Base-by-base conservation (phyloP, 2,113 vertebrate species). In the Oostethus manadensis region DNA sequence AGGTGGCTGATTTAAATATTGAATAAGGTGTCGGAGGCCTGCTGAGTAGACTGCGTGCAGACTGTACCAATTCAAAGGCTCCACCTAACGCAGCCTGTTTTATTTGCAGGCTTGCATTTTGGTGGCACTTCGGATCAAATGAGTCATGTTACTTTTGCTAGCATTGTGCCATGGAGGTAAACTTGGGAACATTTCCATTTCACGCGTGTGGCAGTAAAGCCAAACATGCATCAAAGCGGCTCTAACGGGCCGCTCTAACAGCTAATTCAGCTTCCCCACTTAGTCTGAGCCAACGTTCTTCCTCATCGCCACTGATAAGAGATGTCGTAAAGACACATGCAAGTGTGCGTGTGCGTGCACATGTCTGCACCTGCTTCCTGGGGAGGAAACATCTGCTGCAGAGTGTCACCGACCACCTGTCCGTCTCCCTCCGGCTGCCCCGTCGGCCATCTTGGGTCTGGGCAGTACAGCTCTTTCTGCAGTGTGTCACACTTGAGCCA, bases 381-480 rank as follows among this genome's bases (percentile, higher is more conserved):
- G 66, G 51, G 60, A 82, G 79, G 80, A 83, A 80, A 78, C 82
- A 86, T 79, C 84, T 84, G 84, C 77, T 70, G 62, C 62, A 51
- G 71, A 42, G 74, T 70, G 76, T 84, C 84, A 82, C 71, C 58
- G 66, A 74, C 76, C 84, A 86, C 73, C 82, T 85, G 79, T 82
- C 56, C 4, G 51, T 46, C 62, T 68, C 29, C 18, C 29, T 29
- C 20, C 47, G 42, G 54, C 64, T 38, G 60, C 56, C 51, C 43
- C 45, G 44, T 47, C 46, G 46, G 15, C 45, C 50, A 61, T 47
- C 44, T 4, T 53, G 33, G 63, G 64, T 64, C 43, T 62, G 62
- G 44, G 40, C 23, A 0, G 20, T 54, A 48, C 8, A 45, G 54
- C 66, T 44, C 62, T 50, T 33, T 33, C 29, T 33, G 29, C 29